phyloP scores from a whole-genome alignment of 2,113 vertebrate genomes.

The Ceuthmochares aereus region DNA sequence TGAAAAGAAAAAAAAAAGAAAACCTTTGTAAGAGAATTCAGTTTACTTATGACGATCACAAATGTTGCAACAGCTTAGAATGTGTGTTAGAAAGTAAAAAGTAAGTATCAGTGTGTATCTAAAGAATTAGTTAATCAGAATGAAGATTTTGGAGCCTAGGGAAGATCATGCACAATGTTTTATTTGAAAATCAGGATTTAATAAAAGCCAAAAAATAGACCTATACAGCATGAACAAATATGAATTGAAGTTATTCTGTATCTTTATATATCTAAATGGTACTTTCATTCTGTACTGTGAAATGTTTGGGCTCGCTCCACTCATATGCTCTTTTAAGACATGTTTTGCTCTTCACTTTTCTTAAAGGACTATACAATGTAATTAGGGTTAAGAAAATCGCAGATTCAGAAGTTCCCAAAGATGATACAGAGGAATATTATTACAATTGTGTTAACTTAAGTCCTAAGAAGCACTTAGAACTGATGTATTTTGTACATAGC shows the following conservation, averaged over 20 bases:
- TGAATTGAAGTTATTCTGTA: neutral
- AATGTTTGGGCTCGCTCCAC: too few relatives aligned
- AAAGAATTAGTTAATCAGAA: neutral
- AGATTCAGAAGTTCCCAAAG: too few relatives aligned
- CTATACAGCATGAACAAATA: neutral
- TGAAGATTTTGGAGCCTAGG: neutral
- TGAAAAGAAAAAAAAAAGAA: neutral
- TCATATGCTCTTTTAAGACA: too few relatives aligned
- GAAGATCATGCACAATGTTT: neutral
- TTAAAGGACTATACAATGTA: too few relatives aligned
- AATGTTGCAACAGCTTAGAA: neutral
- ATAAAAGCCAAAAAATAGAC: neutral
- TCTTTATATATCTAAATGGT: too few relatives aligned
- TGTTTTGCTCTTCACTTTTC: too few relatives aligned
- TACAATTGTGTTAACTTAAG: too few relatives aligned
- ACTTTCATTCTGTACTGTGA: too few relatives aligned
- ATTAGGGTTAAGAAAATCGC: too few relatives aligned
- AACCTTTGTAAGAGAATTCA: neutral
- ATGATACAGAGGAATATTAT: too few relatives aligned
- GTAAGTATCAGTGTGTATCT: neutral
- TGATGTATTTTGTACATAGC: neutral
- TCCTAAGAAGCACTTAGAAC: too few relatives aligned
- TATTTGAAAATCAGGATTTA: neutral
- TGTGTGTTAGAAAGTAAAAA: neutral
- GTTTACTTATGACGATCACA: neutral